phyloP scores from a whole-genome alignment of 2,888 invertebrate genomes.

The Drosophila bunnanda region DNA sequence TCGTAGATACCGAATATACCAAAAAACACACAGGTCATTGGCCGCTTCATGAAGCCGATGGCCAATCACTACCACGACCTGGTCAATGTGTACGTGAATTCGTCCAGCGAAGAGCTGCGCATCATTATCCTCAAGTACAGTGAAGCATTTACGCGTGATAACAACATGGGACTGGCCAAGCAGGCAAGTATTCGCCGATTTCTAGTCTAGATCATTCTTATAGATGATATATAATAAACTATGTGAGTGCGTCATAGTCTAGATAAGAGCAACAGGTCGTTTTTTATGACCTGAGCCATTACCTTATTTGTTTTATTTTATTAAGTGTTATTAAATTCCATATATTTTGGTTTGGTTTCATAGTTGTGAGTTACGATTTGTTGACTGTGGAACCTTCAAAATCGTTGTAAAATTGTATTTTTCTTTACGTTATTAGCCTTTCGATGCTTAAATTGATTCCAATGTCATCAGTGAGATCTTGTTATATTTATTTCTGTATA shows the following conservation, averaged over 20 bases:
- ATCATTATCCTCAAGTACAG: conserved; percentile 90
- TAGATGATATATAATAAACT: background rate
- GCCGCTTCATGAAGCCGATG: conserved; percentile 92
- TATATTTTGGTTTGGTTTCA: too few species aligned
- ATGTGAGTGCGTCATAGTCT: background rate
- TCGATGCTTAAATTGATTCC: background rate
- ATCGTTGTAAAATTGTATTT: background rate
- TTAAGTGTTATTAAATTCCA: too few species aligned
- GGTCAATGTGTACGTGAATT: conserved; percentile 91
- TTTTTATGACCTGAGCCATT: background rate
- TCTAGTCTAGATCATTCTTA: background rate
- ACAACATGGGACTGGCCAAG: conserved; percentile 91
- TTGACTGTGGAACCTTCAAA: background rate
- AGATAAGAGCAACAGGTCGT: background rate
- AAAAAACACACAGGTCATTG: conserved; percentile 96
- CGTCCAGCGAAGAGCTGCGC: conserved; percentile 89
- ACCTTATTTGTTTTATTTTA: background rate
- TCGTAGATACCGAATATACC: conserved; percentile 88
- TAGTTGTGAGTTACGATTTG: too few species aligned
- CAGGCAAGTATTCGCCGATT: conserved; percentile 85
- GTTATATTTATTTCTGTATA: too few species aligned
- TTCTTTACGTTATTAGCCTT: background rate
- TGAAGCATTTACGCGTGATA: conserved; percentile 92
- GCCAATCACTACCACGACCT: conserved; percentile 95
- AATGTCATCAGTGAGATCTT: too few species aligned